Base-by-base conservation (phyloP, 2,888 invertebrate genomes). In the Cylindroiulus punctatus region DNA sequence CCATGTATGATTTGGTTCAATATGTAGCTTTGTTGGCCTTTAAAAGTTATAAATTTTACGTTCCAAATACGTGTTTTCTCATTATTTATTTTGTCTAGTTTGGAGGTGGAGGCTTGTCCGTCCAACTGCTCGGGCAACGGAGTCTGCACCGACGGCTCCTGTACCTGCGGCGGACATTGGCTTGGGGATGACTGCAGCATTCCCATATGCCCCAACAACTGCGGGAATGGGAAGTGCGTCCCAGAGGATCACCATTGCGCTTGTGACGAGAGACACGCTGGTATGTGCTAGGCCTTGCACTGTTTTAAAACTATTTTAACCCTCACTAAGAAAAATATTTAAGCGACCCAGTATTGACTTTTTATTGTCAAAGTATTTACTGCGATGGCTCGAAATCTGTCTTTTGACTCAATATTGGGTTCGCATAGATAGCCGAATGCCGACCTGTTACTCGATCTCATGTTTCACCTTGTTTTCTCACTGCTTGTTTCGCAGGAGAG, bases 101-200 rank as follows among this genome's bases (percentile, higher is more conserved):
- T 92, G 87, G 91, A 91, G 87, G 90, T 90, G 17, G 91, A 91
- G 87, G 90, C 90, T 17, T 93, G 93, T 89, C 91, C 91, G 86
- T 90, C 91, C 86, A 92, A 93, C 89, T 95, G 95, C 90, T 94
- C 94, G 89, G 95, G 94, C 87, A 94, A 96, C 90, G 99, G 99
- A 4, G 94, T 94, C 87, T 99, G 99, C 91, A 94, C 95, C 42
- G 95, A 95, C 87, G 95, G 96, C 1, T 93, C 93, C 36, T 98
- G 98, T 91, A 93, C 93, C 22, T 99, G 98, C 91, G 94, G 96
- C 89, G 93, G 93, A 1, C 94, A 94, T 87, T 98, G 95, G 94
- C 94, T 93, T 26, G 99, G 99, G 0, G 93, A 94, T 40, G 97
- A 96, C 10, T 98, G 98, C 90, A 95, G 97, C 90, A 93, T 94